These are phyloP conservation scores for Aurelia aurita complex sp. Pacific DNA, from an alignment of 30 jellyfish, hydroid and myxozoan species.

Conservation along the genomic window DNA sequence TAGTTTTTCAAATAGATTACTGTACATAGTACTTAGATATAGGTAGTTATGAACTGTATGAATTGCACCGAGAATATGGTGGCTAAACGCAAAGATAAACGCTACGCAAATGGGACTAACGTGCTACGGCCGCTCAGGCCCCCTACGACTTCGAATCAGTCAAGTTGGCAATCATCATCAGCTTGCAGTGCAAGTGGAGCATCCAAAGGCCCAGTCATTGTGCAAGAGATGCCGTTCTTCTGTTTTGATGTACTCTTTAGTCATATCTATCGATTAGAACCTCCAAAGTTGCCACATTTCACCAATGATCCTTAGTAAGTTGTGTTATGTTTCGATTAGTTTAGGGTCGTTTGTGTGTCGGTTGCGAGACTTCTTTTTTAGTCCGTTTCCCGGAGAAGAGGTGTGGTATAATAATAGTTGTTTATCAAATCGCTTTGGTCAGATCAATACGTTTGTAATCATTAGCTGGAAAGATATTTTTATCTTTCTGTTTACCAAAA, in stretches of 20 bases:
- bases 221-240: slow-evolving; percentile 85
- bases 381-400: too few relatives aligned
- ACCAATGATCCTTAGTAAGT: slow-evolving; percentile 98
- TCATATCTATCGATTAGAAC: slow-evolving; percentile 73
- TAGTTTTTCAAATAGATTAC: neutral
- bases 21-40: slow-evolving; percentile 6
- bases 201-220: slow-evolving; percentile 45
- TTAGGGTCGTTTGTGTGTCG: neutral
- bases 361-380: neutral
- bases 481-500: too few relatives aligned
- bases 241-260: slow-evolving; percentile 92
- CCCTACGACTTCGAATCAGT: slow-evolving; percentile 45
- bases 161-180: slow-evolving; percentile 49
- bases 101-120: slow-evolving; percentile 40
- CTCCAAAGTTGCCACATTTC: slow-evolving; percentile 82
- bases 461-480: too few relatives aligned
- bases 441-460: too few relatives aligned
- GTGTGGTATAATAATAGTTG: too few relatives aligned
- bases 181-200: slow-evolving; percentile 23
- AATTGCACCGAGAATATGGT: slow-evolving; percentile 73
- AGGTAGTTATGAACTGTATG: slow-evolving; percentile 69
- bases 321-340: neutral
- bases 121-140: slow-evolving; percentile 71
- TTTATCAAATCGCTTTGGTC: too few relatives aligned
- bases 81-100: slow-evolving; percentile 56